Base-by-base conservation (phyloP, 2,113 vertebrate species). In the Leiothrix lutea region DNA sequence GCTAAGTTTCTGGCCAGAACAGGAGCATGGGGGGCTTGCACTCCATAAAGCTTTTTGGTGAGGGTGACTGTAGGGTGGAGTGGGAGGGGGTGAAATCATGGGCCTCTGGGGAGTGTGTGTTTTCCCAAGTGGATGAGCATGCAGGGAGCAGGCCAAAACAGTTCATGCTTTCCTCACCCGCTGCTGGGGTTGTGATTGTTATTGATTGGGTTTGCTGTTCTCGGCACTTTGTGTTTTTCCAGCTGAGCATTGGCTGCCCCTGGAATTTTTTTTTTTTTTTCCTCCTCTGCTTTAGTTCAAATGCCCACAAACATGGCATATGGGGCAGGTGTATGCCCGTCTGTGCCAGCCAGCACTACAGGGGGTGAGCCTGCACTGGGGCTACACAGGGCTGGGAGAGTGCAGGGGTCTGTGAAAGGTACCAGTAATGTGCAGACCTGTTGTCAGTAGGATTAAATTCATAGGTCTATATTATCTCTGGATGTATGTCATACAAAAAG, bases 121-220 rank as follows among this genome's bases (percentile, higher is more conserved):
- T 92, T 71, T 89, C 93, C 94, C 89, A 71, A 77, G 87, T 24
- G 81, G 88, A 50, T 54, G 67, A 94, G 85, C 90, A 16, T 35
- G 36, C 80, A 56, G 89, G 48, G 92, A 92, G 83, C 91, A 77
- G 53, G 84, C 91, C 89, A 75, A 47, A 94, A 82, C 23, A 14
- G 81, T 92, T 95, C 89, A 85, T 33, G 58, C 89, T 92, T 91
- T 89, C 93, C 94, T 92, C 35, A 5, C 89, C 66, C 6, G 6
- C 87, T 95, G 89, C 93, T 11, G 71, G 83, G 89, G 66, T 53
- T 95, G 91, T 94, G 95, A 95, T 91, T 95, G 81, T 87, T 95
- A 95, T 94, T 92, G 96, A 95, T 96, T 95, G 81, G 91, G 65
- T 95, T 95, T 95, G 96, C 94, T 96, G 93, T 92, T 95, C 94